phyloP scores from a whole-genome alignment of 2,113 vertebrate species.

The Salvelinus namaycush region DNA sequence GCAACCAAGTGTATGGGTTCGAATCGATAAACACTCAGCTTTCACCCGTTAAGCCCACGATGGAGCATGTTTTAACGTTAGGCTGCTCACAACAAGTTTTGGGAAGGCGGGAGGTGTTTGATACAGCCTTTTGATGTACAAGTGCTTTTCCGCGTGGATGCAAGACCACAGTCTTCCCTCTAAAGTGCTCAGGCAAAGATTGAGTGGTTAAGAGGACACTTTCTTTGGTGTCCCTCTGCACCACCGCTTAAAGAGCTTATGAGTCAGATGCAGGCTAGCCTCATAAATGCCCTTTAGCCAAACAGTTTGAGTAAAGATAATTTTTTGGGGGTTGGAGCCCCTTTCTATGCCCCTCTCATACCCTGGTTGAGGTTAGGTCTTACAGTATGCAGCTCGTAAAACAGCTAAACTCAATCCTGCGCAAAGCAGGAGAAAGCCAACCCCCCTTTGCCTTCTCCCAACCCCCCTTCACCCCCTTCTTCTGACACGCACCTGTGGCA shows the following conservation, averaged over 20 bases:
- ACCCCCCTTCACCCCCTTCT: slow-evolving; percentile 3
- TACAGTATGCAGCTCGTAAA: too few species aligned
- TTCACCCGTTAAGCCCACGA: slow-evolving; percentile 46
- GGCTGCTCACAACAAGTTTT: slow-evolving; percentile 34
- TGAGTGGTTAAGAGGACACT: slow-evolving; percentile 5
- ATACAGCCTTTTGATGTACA: slow-evolving; percentile 11
- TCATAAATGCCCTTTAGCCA: neutral
- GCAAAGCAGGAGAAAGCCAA: slow-evolving; percentile 15
- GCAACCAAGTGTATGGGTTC: slow-evolving; percentile 36
- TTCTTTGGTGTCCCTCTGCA: slow-evolving; percentile 1
- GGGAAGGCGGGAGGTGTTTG: neutral
- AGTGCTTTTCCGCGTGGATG: slow-evolving; percentile 3
- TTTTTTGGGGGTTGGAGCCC: too few species aligned
- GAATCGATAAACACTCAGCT: slow-evolving; percentile 48
- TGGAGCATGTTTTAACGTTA: slow-evolving; percentile 40
- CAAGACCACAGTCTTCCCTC: neutral
- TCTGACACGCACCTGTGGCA: slow-evolving; percentile 55
- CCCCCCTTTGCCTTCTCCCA: slow-evolving; percentile 17
- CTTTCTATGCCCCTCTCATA: slow-evolving; percentile 3
- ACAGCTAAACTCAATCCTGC: neutral
- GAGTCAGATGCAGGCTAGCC: neutral
- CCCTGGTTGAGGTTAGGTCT: neutral
- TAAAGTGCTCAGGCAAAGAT: slow-evolving; percentile 8
- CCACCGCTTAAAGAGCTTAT: neutral
- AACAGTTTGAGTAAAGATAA: neutral